Evolutionary conservation across 1,140 invertebrate species (phyloP).

Genomic region (Apis florea): DNA sequence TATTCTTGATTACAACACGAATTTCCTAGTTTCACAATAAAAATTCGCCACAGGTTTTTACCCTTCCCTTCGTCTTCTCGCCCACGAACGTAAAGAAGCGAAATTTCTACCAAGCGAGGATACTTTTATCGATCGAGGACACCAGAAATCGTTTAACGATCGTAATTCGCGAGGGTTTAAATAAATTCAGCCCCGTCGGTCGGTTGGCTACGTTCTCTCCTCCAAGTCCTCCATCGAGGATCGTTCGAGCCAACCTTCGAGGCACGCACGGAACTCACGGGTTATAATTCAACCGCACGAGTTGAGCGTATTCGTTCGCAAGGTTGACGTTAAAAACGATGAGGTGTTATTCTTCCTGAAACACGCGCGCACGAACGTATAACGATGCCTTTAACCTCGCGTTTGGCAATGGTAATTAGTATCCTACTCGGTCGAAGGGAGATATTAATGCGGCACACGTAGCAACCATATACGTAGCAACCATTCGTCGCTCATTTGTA

Average conservation of each 20-base stretch:
- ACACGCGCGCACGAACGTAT: constrained; percentile 8
- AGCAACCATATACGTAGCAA: neutral
- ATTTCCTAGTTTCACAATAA: no score
- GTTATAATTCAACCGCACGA: constrained; percentile 36
- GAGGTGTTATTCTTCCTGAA: constrained; percentile 47
- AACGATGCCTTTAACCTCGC: neutral
- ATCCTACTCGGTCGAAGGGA: neutral
- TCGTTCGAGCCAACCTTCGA: neutral
- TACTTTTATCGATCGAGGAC: constrained; percentile 28
- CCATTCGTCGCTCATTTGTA: neutral
- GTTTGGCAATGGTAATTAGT: constrained; percentile 47
- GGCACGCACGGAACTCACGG: neutral
- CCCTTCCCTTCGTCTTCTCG: neutral
- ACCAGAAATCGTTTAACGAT: constrained; percentile 11
- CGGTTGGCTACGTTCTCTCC: neutral
- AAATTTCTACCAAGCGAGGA: neutral
- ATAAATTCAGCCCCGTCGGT: constrained; percentile 29
- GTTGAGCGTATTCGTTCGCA: neutral
- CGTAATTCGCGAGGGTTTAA: constrained; percentile 12
- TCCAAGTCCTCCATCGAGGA: neutral
- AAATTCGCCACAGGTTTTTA: neutral
- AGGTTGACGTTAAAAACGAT: constrained; percentile 31
- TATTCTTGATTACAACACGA: no score
- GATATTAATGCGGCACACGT: constrained; percentile 30
- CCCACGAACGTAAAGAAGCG: constrained; percentile 17